Conservation (phyloP, 2,888 invertebrate genomes). For the Dynastes hyllus region DNA sequence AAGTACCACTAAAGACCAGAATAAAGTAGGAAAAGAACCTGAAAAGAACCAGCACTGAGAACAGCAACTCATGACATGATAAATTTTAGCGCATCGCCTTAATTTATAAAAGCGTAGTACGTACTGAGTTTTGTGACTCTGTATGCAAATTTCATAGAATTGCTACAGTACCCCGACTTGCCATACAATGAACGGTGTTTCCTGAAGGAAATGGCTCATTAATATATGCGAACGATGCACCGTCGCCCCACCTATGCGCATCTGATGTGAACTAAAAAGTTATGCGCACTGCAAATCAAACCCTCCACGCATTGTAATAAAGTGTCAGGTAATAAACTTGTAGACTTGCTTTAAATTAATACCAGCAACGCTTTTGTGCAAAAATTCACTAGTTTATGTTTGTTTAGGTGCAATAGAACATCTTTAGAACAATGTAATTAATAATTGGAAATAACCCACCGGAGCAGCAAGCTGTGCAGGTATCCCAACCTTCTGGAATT, state of each 20-base stretch:
- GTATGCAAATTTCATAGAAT: conserved; percentile 26
- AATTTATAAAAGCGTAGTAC: conserved; percentile 23
- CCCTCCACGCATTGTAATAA: conserved; percentile 6
- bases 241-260: neutral
- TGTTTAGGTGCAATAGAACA: neutral
- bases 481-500: too few relatives aligned
- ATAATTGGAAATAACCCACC: too few relatives aligned
- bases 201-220: conserved; percentile 40
- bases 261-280: neutral
- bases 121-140: neutral
- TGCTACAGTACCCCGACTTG: conserved; percentile 6
- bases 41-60: neutral
- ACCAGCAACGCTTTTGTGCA: neutral
- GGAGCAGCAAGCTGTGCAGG: too few relatives aligned
- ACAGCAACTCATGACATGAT: neutral
- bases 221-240: conserved; percentile 25
- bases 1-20: neutral
- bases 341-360: too few relatives aligned
- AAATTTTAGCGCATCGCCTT: conserved; percentile 14
- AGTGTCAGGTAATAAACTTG: neutral
- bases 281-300: conserved; percentile 5
- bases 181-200: conserved; percentile 26
- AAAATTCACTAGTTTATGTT: neutral
- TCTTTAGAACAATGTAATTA: too few relatives aligned
- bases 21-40: neutral